Base-by-base conservation (phyloP, 2,797 vertebrate species). In the Hapalemur alaotrensis region DNA sequence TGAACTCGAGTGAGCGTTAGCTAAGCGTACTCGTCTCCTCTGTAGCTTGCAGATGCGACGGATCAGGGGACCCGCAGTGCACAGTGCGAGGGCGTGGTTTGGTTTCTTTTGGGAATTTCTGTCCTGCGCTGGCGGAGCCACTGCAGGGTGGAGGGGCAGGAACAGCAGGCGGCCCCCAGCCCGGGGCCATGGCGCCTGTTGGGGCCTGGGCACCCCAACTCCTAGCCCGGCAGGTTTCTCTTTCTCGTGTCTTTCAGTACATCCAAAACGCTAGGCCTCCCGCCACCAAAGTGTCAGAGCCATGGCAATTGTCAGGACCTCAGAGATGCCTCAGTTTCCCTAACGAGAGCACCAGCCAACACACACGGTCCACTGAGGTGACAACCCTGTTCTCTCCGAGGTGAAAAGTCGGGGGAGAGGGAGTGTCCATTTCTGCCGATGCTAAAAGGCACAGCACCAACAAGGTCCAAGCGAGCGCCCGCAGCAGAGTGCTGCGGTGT, bases 401-500 rank as follows among this genome's bases (percentile, higher is more conserved):
- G 90, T 43, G n/a, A 35, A 81, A 81, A 20, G 57, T 54, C 0
- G 3, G 57, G 46, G 43, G 23, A 41, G 15, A 38, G 75, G 17
- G 48, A 23, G 73, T 48, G 94, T 95, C 20, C 0, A 35, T 93
- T 95, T 63, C 67, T 23, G 81, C 87, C 95, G 20, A 38, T 79
- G 46, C 63, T 67, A 3, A 95, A 76, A 94, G 92, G 23, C 72
- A 10, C 4, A 57, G 63, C 95, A 48, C 81, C 93, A 93, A 57
- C 75, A 87, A 61, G n/a, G 7, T 46, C 65, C 23, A 14, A 38
- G 94, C 91, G 13, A 50, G 92, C 91, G 81, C 78, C 87, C 52
- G 7, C 43, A 43, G 52, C 88, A 73, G 96, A 88, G 72, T 78
- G 83, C 12, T 92, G 90, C 99, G 99, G 99, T 98, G 99, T 99